Evolutionary conservation across 2,113 vertebrate genomes (phyloP), one percentile per base, ranked within the genome.

Genomic region (Excalfactoria chinensis): DNA sequence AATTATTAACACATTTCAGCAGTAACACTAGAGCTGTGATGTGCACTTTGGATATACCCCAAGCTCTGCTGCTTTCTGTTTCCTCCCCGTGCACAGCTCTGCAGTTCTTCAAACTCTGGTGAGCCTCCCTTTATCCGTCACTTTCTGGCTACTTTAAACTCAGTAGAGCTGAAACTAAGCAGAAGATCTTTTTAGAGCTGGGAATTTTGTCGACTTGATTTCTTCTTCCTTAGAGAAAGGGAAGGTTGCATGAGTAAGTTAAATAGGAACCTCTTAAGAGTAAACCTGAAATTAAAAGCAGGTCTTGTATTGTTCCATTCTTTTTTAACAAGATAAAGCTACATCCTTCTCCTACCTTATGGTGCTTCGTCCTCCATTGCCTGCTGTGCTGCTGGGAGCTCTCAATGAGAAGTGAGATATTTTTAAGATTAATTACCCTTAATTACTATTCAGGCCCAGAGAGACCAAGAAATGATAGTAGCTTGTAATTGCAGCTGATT

Each of bases 1-100:
- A 74, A 89, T 95, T 89, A 91, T 87, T 71, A 53, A 89, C 56
- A 70, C 6, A 0, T 93, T 93, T 94, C 87, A 84, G 90, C 90
- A 83, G 75, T 46, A 83, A 3, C 79, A 4, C 40, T 3, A 5
- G 74, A 82, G 63, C 78, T 75, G 85, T 20, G 78, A 71, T 56
- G 88, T 55, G 67, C 78, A 46, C 88, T 91, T 35, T 51, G 69
- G 59, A 37, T 22, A 13, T 23, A 46, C 28, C 63, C 53, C 22
- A 7, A 56, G 53, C 62, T 60, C 30, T n/a, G 56, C 4, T 87
- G 85, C 58, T 14, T 53, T 87, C 72, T 48, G 66, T 68, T 89
- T 76, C 63, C 75, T n/a, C 63, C 30, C 34, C n/a, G 7, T 74
- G 22, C 18, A 1, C 2, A 20, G 35, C 48, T 64, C 44, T 88